phyloP scores from a whole-genome alignment of 2,113 vertebrate species.

The Speoplatyrhinus poulsoni region DNA sequence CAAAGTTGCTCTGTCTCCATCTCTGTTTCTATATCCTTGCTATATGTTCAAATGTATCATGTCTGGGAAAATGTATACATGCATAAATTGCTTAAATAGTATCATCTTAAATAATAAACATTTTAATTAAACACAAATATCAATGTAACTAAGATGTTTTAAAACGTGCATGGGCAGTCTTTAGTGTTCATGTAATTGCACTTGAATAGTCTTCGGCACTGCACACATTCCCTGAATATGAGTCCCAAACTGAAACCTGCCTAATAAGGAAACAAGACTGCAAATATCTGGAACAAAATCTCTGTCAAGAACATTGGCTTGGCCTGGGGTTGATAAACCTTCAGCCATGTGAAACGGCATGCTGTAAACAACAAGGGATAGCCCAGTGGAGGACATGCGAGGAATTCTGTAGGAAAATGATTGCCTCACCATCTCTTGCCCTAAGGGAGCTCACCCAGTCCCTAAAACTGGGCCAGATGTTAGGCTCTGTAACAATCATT shows the following conservation, averaged over 20 bases:
- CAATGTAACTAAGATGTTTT: too few relatives aligned
- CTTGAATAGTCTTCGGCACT: slow-evolving; percentile 18
- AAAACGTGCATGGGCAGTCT: too few relatives aligned
- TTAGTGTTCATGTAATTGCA: slow-evolving; percentile 14
- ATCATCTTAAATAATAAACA: background rate
- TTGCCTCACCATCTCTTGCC: slow-evolving; percentile 20
- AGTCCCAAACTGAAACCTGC: slow-evolving; percentile 60
- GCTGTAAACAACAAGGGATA: slow-evolving; percentile 21
- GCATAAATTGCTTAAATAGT: too few relatives aligned
- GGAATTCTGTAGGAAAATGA: slow-evolving; percentile 40
- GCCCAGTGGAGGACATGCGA: slow-evolving; percentile 27
- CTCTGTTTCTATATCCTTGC: too few relatives aligned
- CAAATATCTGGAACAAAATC: slow-evolving; percentile 54
- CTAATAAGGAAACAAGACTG: slow-evolving; percentile 76
- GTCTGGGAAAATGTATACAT: too few relatives aligned
- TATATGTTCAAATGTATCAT: too few relatives aligned
- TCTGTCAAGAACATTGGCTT: slow-evolving; percentile 41
- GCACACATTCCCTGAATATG: slow-evolving; percentile 25
- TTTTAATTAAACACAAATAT: too few relatives aligned
- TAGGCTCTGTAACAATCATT: slow-evolving; percentile 12
- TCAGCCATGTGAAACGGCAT: slow-evolving; percentile 9
- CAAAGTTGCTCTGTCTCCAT: background rate
- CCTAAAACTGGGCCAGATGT: slow-evolving; percentile 48
- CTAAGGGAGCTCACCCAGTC: slow-evolving; percentile 38
- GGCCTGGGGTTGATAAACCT: slow-evolving; percentile 32